Conservation (phyloP, 37 sponge, comb jelly and placozoan species). For the Beroe ovata region DNA sequence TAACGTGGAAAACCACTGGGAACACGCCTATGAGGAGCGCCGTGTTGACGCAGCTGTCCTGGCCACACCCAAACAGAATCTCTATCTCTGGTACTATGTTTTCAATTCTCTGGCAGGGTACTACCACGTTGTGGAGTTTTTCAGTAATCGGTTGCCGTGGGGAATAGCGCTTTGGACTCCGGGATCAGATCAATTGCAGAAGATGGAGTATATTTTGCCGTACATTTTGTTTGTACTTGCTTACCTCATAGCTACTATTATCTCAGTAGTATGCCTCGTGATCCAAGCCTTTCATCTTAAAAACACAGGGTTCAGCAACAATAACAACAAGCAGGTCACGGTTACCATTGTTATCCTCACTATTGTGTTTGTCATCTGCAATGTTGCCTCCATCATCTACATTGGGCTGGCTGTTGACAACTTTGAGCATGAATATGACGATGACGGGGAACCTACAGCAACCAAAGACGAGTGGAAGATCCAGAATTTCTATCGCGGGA, state of each 20-base stretch:
- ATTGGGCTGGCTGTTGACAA: background rate
- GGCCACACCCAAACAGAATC: background rate
- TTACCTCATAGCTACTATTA: background rate
- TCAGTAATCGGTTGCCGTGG: background rate
- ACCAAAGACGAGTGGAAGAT: background rate
- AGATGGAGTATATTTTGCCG: background rate
- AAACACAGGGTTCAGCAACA: background rate
- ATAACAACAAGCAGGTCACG: background rate
- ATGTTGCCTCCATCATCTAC: constrained; percentile 7
- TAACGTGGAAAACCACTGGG: background rate
- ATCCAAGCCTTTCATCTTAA: background rate
- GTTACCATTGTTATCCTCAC: background rate
- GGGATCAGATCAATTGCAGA: background rate
- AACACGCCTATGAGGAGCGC: background rate
- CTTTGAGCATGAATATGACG: background rate
- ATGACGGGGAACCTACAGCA: background rate
- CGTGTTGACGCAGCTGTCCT: background rate
- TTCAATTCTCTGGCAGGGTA: background rate
- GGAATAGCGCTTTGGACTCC: background rate
- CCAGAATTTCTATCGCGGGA: background rate
- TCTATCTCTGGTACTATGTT: background rate
- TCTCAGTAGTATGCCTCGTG: background rate
- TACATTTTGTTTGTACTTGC: background rate
- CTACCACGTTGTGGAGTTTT: background rate
- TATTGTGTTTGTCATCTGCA: constrained; percentile 13